phyloP scores from a whole-genome alignment of 2,888 invertebrate species.

The Candidula unifasciata region DNA sequence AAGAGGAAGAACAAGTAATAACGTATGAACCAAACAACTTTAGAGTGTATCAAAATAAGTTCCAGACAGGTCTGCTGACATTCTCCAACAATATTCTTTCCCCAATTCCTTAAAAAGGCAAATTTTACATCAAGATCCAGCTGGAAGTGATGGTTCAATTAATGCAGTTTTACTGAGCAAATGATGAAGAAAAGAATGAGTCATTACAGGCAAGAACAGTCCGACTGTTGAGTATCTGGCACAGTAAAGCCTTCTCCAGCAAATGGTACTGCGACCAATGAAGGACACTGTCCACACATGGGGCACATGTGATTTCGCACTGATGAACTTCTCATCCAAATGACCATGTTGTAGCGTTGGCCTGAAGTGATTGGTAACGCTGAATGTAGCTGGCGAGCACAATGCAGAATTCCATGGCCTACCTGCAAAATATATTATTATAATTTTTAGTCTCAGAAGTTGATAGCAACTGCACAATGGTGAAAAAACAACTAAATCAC shows the following conservation, averaged over 20 bases:
- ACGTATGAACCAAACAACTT: too few species aligned
- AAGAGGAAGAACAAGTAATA: too few species aligned
- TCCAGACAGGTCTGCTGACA: too few species aligned
- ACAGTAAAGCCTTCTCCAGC: constrained; percentile 74
- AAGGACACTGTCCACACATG: constrained; percentile 77
- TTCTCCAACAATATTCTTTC: too few species aligned
- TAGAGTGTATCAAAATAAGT: too few species aligned
- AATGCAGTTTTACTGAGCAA: background rate
- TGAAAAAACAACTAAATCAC: too few species aligned
- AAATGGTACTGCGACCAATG: constrained; percentile 67
- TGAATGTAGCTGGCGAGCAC: constrained; percentile 78
- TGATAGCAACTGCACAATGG: too few species aligned
- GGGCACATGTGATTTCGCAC: constrained; percentile 76
- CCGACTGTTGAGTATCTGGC: background rate
- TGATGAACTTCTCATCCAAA: constrained; percentile 79
- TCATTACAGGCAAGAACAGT: constrained; percentile 7
- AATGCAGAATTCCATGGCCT: constrained; percentile 73
- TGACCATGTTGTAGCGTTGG: constrained; percentile 77
- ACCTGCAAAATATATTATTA: constrained; percentile 9
- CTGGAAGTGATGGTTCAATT: too few species aligned
- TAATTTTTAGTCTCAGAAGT: background rate
- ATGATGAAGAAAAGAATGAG: background rate
- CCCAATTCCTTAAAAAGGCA: too few species aligned
- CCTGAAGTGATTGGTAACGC: constrained; percentile 76
- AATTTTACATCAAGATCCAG: too few species aligned